Evolutionary conservation across 64 coral and sea anemone genomes (phyloP).

Genomic region (Acropora tenuis): DNA sequence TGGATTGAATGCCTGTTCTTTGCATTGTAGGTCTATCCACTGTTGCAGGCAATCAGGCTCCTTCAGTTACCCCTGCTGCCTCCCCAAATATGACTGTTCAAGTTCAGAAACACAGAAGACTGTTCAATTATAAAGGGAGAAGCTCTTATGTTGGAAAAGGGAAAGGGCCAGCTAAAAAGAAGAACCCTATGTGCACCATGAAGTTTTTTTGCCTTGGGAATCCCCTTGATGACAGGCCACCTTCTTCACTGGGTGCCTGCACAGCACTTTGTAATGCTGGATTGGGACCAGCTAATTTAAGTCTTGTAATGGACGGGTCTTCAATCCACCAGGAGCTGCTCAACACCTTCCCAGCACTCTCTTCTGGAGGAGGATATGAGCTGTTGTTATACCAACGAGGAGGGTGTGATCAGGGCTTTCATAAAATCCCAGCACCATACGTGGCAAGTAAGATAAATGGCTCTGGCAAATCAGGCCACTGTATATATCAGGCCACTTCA

Average conservation of each 20-base stretch:
- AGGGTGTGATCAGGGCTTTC: conserved; percentile 66
- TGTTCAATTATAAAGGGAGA: conserved; percentile 45
- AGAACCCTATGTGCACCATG: conserved; percentile 27
- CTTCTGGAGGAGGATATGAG: conserved; percentile 60
- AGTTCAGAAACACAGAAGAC: conserved; percentile 45
- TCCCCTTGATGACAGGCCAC: conserved; percentile 16
- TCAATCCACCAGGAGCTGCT: conserved; percentile 39
- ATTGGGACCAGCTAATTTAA: conserved; percentile 55
- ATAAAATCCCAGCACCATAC: conserved; percentile 51
- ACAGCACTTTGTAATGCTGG: conserved; percentile 53
- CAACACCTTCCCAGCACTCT: conserved; percentile 50
- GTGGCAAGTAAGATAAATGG: conserved; percentile 56
- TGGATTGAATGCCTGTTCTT: neutral
- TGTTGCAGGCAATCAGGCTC: neutral
- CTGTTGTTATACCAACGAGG: conserved; percentile 76
- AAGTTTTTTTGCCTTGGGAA: conserved; percentile 60
- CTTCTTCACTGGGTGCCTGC: conserved; percentile 30
- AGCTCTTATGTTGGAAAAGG: conserved; percentile 37
- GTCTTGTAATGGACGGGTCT: conserved; percentile 31
- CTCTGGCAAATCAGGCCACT: conserved; percentile 44
- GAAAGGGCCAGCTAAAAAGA: conserved; percentile 38
- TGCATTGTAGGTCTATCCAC: neutral
- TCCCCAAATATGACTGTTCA: conserved; percentile 3
- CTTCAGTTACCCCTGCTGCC: neutral
- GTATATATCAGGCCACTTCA: conserved; percentile 70